phyloP scores from a whole-genome alignment of 2,888 invertebrate species.

The Diplazon laetatorius region DNA sequence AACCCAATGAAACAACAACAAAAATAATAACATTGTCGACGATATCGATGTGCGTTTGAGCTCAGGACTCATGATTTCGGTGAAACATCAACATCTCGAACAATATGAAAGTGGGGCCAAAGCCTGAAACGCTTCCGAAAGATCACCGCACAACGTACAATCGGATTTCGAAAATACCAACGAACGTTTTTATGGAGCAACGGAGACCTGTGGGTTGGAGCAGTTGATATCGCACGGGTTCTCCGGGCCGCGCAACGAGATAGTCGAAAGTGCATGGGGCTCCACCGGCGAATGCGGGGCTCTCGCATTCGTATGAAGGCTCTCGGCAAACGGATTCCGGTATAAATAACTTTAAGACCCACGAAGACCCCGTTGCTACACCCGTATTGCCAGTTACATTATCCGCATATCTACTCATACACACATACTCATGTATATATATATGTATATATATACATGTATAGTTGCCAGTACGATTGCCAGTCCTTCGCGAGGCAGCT shows the following conservation, averaged over 20 bases:
- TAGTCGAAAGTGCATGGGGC: slow-evolving; percentile 53
- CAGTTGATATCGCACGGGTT: too few species aligned
- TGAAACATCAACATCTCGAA: too few species aligned
- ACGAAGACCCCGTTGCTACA: slow-evolving; percentile 56
- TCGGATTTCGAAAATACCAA: slow-evolving; percentile 51
- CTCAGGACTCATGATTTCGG: too few species aligned
- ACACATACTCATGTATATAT: slow-evolving; percentile 21
- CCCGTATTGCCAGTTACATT: slow-evolving; percentile 26
- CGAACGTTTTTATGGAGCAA: too few species aligned
- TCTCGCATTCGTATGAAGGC: slow-evolving; percentile 21
- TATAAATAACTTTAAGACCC: slow-evolving; percentile 74
- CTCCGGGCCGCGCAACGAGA: slow-evolving; percentile 45
- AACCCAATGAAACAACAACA: too few species aligned
- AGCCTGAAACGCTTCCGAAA: too few species aligned
- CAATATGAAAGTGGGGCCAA: too few species aligned
- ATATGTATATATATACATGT: slow-evolving; percentile 24
- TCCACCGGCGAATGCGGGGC: slow-evolving; percentile 36
- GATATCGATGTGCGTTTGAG: too few species aligned
- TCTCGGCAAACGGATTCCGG: slow-evolving; percentile 69
- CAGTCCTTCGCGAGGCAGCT: background rate
- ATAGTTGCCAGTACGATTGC: slow-evolving; percentile 12
- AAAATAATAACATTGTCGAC: too few species aligned
- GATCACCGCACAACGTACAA: background rate
- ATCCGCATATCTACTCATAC: slow-evolving; percentile 40
- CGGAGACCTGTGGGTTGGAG: too few species aligned